These are phyloP conservation scores for Drosophila nr. perissopoda DNA, from an alignment of 2,888 invertebrate genomes.

Conservation along the genomic window DNA sequence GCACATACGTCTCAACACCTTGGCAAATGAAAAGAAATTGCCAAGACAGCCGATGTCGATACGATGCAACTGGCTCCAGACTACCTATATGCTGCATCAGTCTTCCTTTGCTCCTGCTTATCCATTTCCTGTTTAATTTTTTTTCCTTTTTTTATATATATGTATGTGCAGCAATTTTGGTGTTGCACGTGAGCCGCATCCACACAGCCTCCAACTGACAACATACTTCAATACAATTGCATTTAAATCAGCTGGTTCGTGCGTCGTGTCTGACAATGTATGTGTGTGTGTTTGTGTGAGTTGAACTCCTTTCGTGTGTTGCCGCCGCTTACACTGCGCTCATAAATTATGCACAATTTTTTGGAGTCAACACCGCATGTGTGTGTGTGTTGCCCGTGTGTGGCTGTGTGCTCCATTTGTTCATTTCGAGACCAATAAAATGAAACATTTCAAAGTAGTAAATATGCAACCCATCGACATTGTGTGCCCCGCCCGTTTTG, in stretches of 20 bases:
- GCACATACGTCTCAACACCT: conserved; percentile 74
- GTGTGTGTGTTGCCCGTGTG: conserved; percentile 17
- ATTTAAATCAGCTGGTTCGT: conserved; percentile 73
- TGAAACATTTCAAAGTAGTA: conserved; percentile 82
- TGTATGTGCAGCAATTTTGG: conserved; percentile 60
- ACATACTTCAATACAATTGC: conserved; percentile 78
- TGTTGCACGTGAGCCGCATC: conserved; percentile 53
- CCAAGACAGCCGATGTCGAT: conserved; percentile 43
- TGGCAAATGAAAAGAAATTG: conserved; percentile 75
- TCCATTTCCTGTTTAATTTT: not conserved
- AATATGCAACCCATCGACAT: conserved; percentile 76
- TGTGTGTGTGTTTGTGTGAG: conserved; percentile 18
- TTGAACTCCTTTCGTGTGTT: conserved; percentile 56
- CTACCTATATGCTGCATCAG: not conserved
- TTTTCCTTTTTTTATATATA: not conserved
- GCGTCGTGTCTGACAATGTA: conserved; percentile 29
- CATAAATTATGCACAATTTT: conserved; percentile 78
- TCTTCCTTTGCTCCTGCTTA: conserved; percentile 3
- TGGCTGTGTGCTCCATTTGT: conserved; percentile 77
- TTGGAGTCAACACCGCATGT: conserved; percentile 44
- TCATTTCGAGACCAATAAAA: conserved; percentile 84
- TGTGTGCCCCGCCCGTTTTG: conserved; percentile 27
- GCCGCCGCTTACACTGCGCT: conserved; percentile 55
- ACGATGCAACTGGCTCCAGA: conserved; percentile 22
- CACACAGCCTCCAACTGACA: conserved; percentile 54